Percentiles rank a stretch among this genome's conserved stretches.
phyloP scores from a whole-genome alignment of 1,140 invertebrate genomes.

The Aporrectodea caliginosa region DNA sequence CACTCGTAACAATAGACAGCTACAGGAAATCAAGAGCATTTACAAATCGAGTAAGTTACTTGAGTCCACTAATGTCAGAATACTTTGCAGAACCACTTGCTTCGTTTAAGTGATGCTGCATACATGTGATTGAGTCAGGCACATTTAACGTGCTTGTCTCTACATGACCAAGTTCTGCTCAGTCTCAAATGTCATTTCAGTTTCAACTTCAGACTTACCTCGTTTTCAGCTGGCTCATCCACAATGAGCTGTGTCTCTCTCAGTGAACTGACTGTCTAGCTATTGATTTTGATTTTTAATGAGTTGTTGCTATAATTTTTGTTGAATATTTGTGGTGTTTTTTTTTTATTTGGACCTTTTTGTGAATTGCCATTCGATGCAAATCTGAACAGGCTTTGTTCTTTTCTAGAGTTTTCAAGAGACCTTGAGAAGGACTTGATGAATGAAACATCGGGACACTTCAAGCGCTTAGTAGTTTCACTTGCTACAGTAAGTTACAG shows the following conservation, averaged over 20 bases:
- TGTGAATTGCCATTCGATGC: neutral
- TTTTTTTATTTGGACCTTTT: neutral
- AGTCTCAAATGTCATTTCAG: no score
- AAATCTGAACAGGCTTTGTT: neutral
- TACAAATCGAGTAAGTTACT: slow-evolving; percentile 36
- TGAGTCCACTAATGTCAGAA: neutral
- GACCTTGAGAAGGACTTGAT: slow-evolving; percentile 38
- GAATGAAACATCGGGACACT: slow-evolving; percentile 36
- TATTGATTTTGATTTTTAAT: neutral
- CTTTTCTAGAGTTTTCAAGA: slow-evolving; percentile 26
- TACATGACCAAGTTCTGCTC: neutral
- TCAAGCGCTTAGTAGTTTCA: slow-evolving; percentile 36
- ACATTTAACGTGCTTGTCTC: neutral
- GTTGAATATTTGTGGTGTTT: neutral
- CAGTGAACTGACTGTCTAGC: neutral
- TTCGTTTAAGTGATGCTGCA: neutral
- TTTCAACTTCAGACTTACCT: no score
- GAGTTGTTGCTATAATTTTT: neutral
- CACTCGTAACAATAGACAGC: slow-evolving; percentile 50
- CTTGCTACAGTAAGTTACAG: slow-evolving; percentile 32
- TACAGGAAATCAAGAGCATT: slow-evolving; percentile 41
- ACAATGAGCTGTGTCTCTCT: neutral
- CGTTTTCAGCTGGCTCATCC: no score
- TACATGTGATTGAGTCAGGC: neutral
- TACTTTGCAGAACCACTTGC: neutral